phyloP scores from a whole-genome alignment of 2,113 vertebrate genomes.

The Phodopus roborovskii region DNA sequence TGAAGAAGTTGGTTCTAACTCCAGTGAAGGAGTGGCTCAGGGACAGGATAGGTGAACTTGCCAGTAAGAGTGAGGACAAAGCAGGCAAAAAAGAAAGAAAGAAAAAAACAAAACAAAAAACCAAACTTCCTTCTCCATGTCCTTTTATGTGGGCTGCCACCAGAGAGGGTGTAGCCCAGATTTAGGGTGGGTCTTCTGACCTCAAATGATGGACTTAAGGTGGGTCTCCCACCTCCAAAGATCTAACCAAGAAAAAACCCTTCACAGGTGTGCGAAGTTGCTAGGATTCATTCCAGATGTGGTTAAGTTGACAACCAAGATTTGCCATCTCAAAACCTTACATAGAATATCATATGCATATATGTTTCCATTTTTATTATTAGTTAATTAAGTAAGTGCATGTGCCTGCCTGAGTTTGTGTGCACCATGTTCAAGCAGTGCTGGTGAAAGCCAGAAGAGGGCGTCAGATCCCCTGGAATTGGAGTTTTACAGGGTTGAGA shows the following conservation, averaged over 20 bases:
- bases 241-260: background rate
- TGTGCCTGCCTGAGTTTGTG: background rate
- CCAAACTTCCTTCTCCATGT: background rate
- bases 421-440: background rate
- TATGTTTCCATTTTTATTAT: background rate
- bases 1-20: background rate
- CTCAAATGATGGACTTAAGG: background rate
- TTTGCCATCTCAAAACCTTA: background rate
- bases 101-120: too few species aligned
- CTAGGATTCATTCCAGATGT: background rate
- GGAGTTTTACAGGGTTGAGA: background rate
- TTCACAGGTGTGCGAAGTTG: background rate
- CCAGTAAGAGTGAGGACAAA: background rate
- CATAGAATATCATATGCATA: background rate
- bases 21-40: background rate
- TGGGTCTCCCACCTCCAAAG: background rate
- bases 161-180: too few species aligned
- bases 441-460: background rate
- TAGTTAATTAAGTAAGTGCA: background rate
- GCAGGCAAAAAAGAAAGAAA: too few species aligned
- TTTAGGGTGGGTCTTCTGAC: background rate
- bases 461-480: background rate
- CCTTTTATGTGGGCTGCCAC: background rate
- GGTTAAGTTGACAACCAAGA: background rate
- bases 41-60: background rate